Percentiles rank a stretch among this genome's conserved stretches.
These are phyloP conservation scores for Hemicentrotus pulcherrimus DNA, from an alignment of 35 echinoderm and acorn worm genomes.

Conservation along the genomic window DNA sequence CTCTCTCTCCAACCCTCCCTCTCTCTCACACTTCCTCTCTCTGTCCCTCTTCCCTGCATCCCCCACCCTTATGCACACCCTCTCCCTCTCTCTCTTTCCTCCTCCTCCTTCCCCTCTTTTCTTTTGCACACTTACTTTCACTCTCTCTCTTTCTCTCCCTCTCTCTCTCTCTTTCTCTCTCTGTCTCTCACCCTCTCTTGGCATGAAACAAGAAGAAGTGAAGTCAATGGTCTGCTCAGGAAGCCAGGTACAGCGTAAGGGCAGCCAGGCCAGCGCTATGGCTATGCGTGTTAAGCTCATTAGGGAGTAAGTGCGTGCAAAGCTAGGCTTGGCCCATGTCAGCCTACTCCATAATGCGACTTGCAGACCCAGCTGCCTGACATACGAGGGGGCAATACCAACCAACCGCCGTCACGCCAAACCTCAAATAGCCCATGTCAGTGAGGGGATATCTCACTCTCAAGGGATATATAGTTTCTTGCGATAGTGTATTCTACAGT, in stretches of 20 bases:
- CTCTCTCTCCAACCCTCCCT: background rate
- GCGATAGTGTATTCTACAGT: background rate
- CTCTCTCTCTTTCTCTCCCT: background rate
- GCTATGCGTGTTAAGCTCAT: constrained; percentile 16
- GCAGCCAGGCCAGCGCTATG: background rate
- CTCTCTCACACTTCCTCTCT: background rate
- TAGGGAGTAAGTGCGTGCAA: constrained; percentile 37
- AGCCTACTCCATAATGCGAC: background rate
- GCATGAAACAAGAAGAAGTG: background rate
- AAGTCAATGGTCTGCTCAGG: constrained; percentile 30
- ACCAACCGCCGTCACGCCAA: background rate
- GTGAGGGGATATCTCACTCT: background rate
- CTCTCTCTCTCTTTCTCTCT: background rate
- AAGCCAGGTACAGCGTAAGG: constrained; percentile 1
- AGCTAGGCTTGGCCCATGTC: constrained; percentile 13
- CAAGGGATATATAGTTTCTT: background rate
- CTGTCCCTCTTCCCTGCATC: background rate
- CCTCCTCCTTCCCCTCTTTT: background rate
- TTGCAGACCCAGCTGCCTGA: background rate
- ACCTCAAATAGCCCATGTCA: constrained; percentile 9
- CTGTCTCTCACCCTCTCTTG: background rate
- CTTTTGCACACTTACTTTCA: background rate
- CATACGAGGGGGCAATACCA: background rate
- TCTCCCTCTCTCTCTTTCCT: background rate
- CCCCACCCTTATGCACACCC: too few species aligned